Base-by-base conservation (phyloP, 1,140 invertebrate species). In the Drosophila azteca region DNA sequence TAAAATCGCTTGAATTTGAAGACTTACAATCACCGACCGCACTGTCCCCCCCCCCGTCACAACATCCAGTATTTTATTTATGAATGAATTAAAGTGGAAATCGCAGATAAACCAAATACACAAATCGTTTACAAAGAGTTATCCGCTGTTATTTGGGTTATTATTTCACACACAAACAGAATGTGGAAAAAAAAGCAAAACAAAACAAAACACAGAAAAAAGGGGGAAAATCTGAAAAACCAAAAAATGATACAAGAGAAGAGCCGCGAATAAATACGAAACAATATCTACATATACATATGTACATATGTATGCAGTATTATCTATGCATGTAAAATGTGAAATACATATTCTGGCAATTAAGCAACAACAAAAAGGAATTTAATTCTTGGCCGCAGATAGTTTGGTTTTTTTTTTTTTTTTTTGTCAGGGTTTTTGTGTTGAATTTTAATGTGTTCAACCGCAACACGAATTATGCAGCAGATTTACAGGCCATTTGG, bases 261-360 rank as follows among this genome's bases (percentile, higher is more conserved):
- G 9, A 4, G 11, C 65, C 63, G 50, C 49, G 66, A 80, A 80
- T 55, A 57, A 59, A 26, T 41, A 57, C 54, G 48, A 29, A 49
- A 35, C 22, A 65, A 68, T 41, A 49, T 11, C 6, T 13, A 31
- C 7, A 8, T 8, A 8, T 31, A 3, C 4, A 26, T 26, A 5
- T 4, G 24, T n/a, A n/a, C n/a, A n/a, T n/a, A n/a, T n/a, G n/a
- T n/a, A n/a, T n/a, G n/a, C n/a, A n/a, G n/a, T n/a, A 26, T 26
- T 31, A 31, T 31, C 0, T 9, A 68, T 73, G 66, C 20, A 35
- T 48, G 15, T 39, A 50, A 76, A 85, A 85, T 87, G 35, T 39
- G 65, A 85, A 85, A 87, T 85, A 85, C 87, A 87, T 85, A 81
- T 85, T 81, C 64, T 81, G 78, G 82, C 74, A 85, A 85, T 85